Base-by-base conservation (phyloP, 2,888 invertebrate genomes). In the Ochropleura plecta region DNA sequence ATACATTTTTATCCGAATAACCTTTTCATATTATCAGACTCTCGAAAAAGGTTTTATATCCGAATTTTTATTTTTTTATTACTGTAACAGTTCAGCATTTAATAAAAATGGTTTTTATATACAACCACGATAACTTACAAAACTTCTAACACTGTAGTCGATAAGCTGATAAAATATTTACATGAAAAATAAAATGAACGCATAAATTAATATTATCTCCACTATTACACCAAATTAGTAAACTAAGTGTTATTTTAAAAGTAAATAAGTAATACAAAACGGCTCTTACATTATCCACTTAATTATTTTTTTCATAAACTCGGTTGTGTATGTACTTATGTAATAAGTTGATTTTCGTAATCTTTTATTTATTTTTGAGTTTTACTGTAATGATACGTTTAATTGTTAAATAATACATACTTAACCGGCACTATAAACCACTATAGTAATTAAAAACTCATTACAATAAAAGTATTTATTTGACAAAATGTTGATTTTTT, bases 271-370 rank as follows among this genome's bases (percentile, higher is more conserved):
- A 87, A 88, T 89, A 89, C 85, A 88, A 87, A 89, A 88, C 86
- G 88, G 91, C 92, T 92, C 92, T 91, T 90, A 89, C 84, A 87
- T 91, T 92, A 91, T 89, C 85, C 88, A 90, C 89, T 90, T 93
- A 91, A 89, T 92, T 91, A 87, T 88, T 91, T 91, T 90, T 88
- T 93, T 93, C 92, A 93, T 92, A 94, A 92, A 93, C 94, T 95
- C 94, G 96, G 95, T 96, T 96, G 95, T 96, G 96, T 96, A 94
- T 96, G 96, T 97, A 97, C 97, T 97, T 97, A 97, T 97, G 96
- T 96, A 90, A 90, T 95, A 94, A 94, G 93, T 94, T 88, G 87
- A 87, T 84, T 88, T 88, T 89, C 91, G 90, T 93, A 94, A 86
- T 93, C 91, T 86, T 70, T 90, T 89, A 93, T 93, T 94, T 92